phyloP scores from a whole-genome alignment of 2,113 vertebrate genomes.

The Picathartes gymnocephalus region DNA sequence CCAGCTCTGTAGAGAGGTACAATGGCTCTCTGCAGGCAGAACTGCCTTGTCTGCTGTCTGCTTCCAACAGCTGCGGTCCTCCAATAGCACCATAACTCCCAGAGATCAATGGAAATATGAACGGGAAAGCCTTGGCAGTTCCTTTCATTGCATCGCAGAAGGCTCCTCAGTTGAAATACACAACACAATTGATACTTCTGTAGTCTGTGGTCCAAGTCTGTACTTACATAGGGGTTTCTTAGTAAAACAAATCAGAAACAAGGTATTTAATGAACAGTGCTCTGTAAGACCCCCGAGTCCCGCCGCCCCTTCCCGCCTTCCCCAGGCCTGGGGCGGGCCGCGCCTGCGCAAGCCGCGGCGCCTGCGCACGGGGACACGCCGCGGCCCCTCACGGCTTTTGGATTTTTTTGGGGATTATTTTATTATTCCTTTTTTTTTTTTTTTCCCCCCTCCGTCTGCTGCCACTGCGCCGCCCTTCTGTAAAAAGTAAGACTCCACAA shows the following conservation, averaged over 20 bases:
- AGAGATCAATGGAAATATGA: rapidly evolving
- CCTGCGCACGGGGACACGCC: not conserved
- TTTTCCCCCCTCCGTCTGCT: rapidly evolving
- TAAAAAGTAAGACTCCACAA: not conserved
- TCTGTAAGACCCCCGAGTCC: not conserved
- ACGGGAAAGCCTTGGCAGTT: not conserved
- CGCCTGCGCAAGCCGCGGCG: not conserved
- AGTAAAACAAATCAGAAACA: not conserved
- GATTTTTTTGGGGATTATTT: not conserved
- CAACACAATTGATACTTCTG: too few relatives aligned
- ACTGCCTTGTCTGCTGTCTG: rapidly evolving
- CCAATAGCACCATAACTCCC: not conserved
- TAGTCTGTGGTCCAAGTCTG: not conserved
- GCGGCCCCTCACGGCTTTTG: too few relatives aligned
- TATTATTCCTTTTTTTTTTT: not conserved
- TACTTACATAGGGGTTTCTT: not conserved
- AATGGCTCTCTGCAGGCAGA: not conserved
- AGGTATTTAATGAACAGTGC: rapidly evolving
- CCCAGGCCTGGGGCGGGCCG: too few relatives aligned
- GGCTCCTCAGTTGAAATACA: not conserved
- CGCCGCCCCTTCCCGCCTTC: not conserved
- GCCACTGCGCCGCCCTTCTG: rapidly evolving
- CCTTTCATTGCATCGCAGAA: not conserved
- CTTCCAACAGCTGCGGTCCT: not conserved
- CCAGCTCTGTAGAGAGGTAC: rapidly evolving